phyloP scores from a whole-genome alignment of 1,140 invertebrate species.

The Dreissena rostriformis region DNA sequence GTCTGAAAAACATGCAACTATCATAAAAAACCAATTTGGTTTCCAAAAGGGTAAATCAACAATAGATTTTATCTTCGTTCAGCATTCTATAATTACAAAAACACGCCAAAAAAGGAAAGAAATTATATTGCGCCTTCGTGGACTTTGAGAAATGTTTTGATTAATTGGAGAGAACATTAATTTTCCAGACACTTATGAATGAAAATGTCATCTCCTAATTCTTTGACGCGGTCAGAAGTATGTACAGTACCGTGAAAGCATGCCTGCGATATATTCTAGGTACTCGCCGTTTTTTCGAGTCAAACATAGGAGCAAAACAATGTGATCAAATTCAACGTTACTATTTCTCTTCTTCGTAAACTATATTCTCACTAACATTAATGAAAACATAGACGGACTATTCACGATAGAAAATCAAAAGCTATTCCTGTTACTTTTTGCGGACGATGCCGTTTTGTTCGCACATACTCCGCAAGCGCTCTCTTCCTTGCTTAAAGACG shows the following conservation, averaged over 20 bases:
- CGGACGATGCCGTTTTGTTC: no score
- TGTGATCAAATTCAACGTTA: neutral
- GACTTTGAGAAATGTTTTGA: slow-evolving; percentile 42
- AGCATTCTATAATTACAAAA: slow-evolving; percentile 27
- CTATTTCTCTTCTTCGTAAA: no score
- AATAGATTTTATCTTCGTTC: slow-evolving; percentile 14
- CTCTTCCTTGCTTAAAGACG: no score
- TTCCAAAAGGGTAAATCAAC: slow-evolving; percentile 10
- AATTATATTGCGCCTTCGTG: slow-evolving; percentile 26
- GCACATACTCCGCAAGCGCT: no score
- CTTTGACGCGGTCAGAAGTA: neutral
- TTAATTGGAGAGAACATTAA: slow-evolving; percentile 12
- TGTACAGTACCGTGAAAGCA: slow-evolving; percentile 18
- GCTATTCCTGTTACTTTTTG: no score
- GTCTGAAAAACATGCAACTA: slow-evolving; percentile 11
- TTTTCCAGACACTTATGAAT: neutral
- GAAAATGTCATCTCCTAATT: no score
- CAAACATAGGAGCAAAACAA: slow-evolving; percentile 16
- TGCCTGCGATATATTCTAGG: neutral
- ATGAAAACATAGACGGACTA: no score
- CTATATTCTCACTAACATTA: no score
- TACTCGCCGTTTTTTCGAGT: neutral
- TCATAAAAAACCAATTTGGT: no score
- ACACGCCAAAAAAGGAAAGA: neutral
- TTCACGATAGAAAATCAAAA: no score